Conservation (phyloP, 2,113 vertebrate genomes). For the Percopsis transmontana region DNA sequence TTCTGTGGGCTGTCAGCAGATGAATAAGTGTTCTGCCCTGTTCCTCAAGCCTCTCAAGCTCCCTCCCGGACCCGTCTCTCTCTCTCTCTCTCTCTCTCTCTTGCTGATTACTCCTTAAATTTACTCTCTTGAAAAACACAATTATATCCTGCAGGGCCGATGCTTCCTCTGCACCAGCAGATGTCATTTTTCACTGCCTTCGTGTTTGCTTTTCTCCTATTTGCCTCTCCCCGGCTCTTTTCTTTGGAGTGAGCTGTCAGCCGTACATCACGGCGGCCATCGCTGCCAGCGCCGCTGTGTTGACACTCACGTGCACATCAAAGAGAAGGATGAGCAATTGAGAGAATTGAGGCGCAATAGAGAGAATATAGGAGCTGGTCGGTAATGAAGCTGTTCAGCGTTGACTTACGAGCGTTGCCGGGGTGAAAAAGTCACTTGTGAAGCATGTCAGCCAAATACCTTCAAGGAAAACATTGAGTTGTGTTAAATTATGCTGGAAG, state of each 20-base stretch:
- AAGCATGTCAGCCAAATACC: slow-evolving; percentile 19
- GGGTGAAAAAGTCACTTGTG: slow-evolving; percentile 16
- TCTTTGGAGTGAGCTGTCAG: slow-evolving; percentile 85
- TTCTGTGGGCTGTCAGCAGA: slow-evolving; percentile 11
- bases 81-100: too few species aligned
- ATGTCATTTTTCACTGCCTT: slow-evolving; percentile 86
- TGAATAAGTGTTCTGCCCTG: neutral
- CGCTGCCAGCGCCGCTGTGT: slow-evolving; percentile 28
- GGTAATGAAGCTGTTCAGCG: slow-evolving; percentile 44
- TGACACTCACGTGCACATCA: slow-evolving; percentile 58
- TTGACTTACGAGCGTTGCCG: slow-evolving; percentile 48
- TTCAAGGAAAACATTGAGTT: slow-evolving; percentile 41
- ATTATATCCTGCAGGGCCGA: slow-evolving; percentile 82
- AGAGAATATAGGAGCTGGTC: slow-evolving; percentile 43
- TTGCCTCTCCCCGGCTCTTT: slow-evolving; percentile 83
- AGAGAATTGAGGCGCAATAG: slow-evolving; percentile 10
- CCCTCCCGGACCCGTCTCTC: too few species aligned
- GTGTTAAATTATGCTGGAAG: slow-evolving; percentile 25
- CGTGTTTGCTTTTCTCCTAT: slow-evolving; percentile 23
- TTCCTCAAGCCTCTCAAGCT: slow-evolving; percentile 35
- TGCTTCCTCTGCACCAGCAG: slow-evolving; percentile 84
- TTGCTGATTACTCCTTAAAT: slow-evolving; percentile 81
- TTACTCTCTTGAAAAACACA: slow-evolving; percentile 86
- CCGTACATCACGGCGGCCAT: slow-evolving; percentile 83
- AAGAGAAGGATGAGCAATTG: slow-evolving; percentile 46